phyloP scores from a whole-genome alignment of 2,888 invertebrate genomes.

The Vesta saturnalis region DNA sequence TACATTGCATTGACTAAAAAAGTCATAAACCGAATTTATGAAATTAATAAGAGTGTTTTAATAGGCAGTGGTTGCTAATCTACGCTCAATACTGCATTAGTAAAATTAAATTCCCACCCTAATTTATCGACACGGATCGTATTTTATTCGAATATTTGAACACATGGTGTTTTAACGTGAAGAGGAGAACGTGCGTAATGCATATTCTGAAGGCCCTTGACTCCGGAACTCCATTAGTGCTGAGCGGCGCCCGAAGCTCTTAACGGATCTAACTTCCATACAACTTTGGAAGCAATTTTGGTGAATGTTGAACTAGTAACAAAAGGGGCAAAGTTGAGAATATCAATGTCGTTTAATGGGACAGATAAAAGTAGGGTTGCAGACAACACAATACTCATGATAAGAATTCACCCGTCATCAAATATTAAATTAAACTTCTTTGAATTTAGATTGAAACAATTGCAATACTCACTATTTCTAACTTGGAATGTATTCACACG shows the following conservation, averaged over 20 bases:
- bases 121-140: conserved; percentile 43
- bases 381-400: conserved; percentile 15
- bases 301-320: conserved; percentile 28
- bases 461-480: neutral
- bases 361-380: conserved; percentile 18
- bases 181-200: conserved; percentile 35
- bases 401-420: neutral
- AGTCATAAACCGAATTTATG: conserved; percentile 52
- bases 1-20: conserved; percentile 30
- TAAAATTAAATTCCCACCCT: conserved; percentile 43
- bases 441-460: neutral
- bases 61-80: conserved; percentile 45
- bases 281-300: conserved; percentile 33
- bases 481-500: neutral
- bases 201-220: conserved; percentile 36
- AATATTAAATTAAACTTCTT: too few relatives aligned
- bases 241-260: conserved; percentile 41
- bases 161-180: conserved; percentile 41
- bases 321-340: conserved; percentile 19
- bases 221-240: conserved; percentile 45
- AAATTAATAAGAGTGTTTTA: conserved; percentile 57
- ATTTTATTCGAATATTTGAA: conserved; percentile 45
- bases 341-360: conserved; percentile 21
- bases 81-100: conserved; percentile 39
- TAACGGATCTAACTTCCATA: conserved; percentile 37